Evolutionary conservation across 2,888 invertebrate genomes (phyloP), one percentile per base, ranked within the genome.

Genomic region (Euspilapteryx auroguttella): DNA sequence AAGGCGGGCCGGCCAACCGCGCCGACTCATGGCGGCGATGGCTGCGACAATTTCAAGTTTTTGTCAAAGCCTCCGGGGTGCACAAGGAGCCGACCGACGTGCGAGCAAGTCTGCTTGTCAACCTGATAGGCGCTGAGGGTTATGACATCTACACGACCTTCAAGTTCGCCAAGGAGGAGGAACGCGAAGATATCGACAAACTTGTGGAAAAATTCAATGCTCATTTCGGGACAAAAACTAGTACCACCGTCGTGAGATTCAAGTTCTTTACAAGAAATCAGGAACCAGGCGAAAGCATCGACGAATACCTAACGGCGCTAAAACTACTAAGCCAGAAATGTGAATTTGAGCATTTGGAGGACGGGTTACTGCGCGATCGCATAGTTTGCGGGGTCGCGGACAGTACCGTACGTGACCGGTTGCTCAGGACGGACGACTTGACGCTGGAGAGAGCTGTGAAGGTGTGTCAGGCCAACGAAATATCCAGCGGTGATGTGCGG

Each of bases 81-180:
- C 20, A 14, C 11, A 30, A 27, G 13, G 32, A 30, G 21, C 9
- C 10, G 17, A 21, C 17, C 3, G 21, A 21, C 8, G 38, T 38
- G 2, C 40, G 36, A 21, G 32, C 35, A 4, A 38, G 37, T 17
- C 34, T 40, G 13, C 25, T 42, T n/a, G 25, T 42, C 2, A 41
- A 40, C 25, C 26, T 43, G 4, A 41, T 41, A 10, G 40, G 41
- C 2, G 12, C 39, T 2, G 39, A 34, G 8, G 40, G 37, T 3
- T 41, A 38, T 8, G 39, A 40, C 4, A 27, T 36, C 2, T 39
- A 30, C 14, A 22, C 34, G 1, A 41, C 37, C 2, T 40, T 41
- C 12, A 37, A 24, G 6, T 42, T 35, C 13, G 12, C 2, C 0
- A 24, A 35, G 2, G 34, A 33, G 4, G 21, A 33, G 27, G 30